Conservation (phyloP, 2,888 invertebrate genomes). For the Dryomyza anilis region DNA sequence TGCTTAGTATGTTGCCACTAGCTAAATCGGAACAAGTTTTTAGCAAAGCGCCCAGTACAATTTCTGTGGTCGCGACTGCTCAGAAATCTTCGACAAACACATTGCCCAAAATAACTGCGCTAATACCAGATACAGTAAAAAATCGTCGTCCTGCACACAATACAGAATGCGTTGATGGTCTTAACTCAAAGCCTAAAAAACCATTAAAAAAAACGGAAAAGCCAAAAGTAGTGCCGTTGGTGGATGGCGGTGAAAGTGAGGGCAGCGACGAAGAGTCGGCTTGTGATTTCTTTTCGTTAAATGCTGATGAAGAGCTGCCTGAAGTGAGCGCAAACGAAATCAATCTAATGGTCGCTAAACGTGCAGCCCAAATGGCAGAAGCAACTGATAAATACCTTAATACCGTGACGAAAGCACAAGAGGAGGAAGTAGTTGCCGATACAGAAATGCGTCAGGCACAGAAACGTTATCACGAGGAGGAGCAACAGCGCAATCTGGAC, state of each 20-base stretch:
- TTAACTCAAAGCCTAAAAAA: constrained; percentile 27
- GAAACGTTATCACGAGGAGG: constrained; percentile 43
- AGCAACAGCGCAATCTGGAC: constrained; percentile 41
- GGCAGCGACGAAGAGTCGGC: constrained; percentile 53
- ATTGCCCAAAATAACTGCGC: constrained; percentile 24
- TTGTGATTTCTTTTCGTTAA: constrained; percentile 58
- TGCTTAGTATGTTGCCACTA: constrained; percentile 73
- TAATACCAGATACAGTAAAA: constrained; percentile 62
- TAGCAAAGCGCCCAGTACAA: constrained; percentile 32
- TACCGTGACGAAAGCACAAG: constrained; percentile 24
- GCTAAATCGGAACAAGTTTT: constrained; percentile 63
- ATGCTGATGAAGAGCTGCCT: constrained; percentile 61
- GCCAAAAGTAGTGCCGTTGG: constrained; percentile 43
- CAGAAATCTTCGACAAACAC: neutral
- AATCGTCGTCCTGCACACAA: constrained; percentile 54
- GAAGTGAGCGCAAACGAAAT: constrained; percentile 62
- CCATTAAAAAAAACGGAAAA: constrained; percentile 46
- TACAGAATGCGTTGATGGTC: constrained; percentile 51
- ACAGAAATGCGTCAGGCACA: constrained; percentile 33
- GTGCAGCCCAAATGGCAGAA: constrained; percentile 54
- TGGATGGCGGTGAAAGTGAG: constrained; percentile 61
- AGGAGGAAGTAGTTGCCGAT: neutral
- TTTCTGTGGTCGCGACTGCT: neutral
- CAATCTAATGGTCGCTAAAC: constrained; percentile 55
- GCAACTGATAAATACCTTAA: constrained; percentile 44